phyloP scores from a whole-genome alignment of 2,888 invertebrate genomes.

The Buathra laborator region DNA sequence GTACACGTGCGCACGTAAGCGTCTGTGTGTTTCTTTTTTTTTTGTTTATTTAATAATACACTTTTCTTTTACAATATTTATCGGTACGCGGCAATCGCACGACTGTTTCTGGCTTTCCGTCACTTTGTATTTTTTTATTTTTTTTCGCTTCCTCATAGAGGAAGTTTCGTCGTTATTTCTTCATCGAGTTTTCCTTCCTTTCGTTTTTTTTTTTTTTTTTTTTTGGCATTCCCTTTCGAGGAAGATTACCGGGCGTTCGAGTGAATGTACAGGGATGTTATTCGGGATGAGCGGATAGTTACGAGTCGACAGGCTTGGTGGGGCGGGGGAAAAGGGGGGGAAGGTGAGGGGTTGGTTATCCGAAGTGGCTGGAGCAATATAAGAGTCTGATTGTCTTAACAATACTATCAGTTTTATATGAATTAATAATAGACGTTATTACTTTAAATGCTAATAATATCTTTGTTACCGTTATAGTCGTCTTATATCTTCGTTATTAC shows the following conservation, averaged over 20 bases:
- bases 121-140: slow-evolving; percentile 1
- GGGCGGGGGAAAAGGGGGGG: neutral
- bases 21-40: slow-evolving; percentile 24
- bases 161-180: slow-evolving; percentile 21
- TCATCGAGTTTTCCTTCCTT: slow-evolving; percentile 6
- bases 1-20: slow-evolving; percentile 22
- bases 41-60: slow-evolving; percentile 43
- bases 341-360: slow-evolving; percentile 77
- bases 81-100: slow-evolving; percentile 40
- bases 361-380: slow-evolving; percentile 80
- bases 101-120: slow-evolving; percentile 32
- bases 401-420: slow-evolving; percentile 81
- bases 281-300: slow-evolving; percentile 20
- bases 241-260: slow-evolving; percentile 23
- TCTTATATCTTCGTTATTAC: slow-evolving; percentile 62
- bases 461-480: slow-evolving; percentile 60
- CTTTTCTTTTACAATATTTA: slow-evolving; percentile 30
- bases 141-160: slow-evolving; percentile 25
- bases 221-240: neutral
- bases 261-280: slow-evolving; percentile 16
- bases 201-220: neutral
- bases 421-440: slow-evolving; percentile 67
- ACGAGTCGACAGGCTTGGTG: slow-evolving; percentile 54
- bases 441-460: slow-evolving; percentile 67
- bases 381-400: slow-evolving; percentile 85